phyloP scores from a whole-genome alignment of 2,113 vertebrate genomes.

The Etheostoma cragini region DNA sequence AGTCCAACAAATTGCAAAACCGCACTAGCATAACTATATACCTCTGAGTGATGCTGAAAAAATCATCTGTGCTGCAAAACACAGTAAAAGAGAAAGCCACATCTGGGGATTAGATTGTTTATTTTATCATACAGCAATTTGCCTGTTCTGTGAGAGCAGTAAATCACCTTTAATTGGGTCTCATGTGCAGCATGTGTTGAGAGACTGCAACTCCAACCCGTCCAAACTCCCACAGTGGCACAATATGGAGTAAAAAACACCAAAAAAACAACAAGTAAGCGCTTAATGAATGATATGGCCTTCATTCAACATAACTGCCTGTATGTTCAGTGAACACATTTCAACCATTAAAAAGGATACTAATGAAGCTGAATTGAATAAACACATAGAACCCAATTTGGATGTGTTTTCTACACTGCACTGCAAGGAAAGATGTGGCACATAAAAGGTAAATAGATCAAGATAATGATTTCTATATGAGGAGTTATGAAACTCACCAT shows the following conservation, averaged over 20 bases:
- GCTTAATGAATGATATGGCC: not conserved
- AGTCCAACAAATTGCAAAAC: slow-evolving; percentile 35
- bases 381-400: not conserved
- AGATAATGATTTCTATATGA: slow-evolving; percentile 48
- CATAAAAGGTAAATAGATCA: slow-evolving; percentile 33
- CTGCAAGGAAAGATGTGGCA: slow-evolving; percentile 7
- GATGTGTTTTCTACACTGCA: not conserved
- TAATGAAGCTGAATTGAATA: slow-evolving; percentile 18
- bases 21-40: slow-evolving; percentile 28
- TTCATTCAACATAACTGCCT: not conserved
- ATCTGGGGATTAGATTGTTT: slow-evolving; percentile 54
- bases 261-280: not conserved
- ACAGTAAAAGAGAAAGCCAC: slow-evolving; percentile 34
- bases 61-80: slow-evolving; percentile 24
- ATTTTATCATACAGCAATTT: slow-evolving; percentile 60
- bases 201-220: slow-evolving; percentile 44
- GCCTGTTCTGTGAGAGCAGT: slow-evolving; percentile 45
- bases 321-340: slow-evolving; percentile 10
- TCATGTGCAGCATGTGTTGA: slow-evolving; percentile 49
- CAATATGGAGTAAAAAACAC: slow-evolving; percentile 14
- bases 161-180: slow-evolving; percentile 64
- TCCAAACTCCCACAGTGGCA: slow-evolving; percentile 12
- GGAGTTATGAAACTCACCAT: slow-evolving; percentile 63
- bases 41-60: slow-evolving; percentile 20
- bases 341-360: not conserved